Evolutionary conservation across 2,113 vertebrate species (phyloP).

Genomic region (Sorex araneus): DNA sequence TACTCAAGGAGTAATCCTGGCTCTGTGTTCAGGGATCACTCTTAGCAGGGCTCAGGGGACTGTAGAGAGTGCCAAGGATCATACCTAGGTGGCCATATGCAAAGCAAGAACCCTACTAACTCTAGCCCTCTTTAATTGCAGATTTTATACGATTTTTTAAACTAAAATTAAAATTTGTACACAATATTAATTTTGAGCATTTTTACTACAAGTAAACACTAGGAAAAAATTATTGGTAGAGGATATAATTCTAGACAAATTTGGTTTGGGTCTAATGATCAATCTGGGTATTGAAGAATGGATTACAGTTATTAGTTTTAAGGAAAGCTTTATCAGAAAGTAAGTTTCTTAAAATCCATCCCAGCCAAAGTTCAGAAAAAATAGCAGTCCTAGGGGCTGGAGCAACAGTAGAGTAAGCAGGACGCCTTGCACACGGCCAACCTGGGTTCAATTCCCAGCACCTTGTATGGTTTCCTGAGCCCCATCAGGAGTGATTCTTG

Average conservation of each 20-base stretch:
- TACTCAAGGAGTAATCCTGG: too few relatives aligned
- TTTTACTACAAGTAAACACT: constrained; percentile 48
- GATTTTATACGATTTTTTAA: constrained; percentile 66
- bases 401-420: too few relatives aligned
- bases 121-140: neutral
- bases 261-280: constrained; percentile 29
- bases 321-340: constrained; percentile 57
- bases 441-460: too few relatives aligned
- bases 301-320: constrained; percentile 45
- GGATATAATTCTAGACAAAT: constrained; percentile 56
- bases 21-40: too few relatives aligned
- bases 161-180: constrained; percentile 48
- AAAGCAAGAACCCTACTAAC: too few relatives aligned
- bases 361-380: neutral
- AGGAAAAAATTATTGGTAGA: neutral
- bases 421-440: too few relatives aligned
- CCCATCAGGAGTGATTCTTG: too few relatives aligned
- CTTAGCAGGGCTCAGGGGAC: too few relatives aligned
- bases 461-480: too few relatives aligned
- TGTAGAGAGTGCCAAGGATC: too few relatives aligned
- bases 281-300: constrained; percentile 21
- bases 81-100: too few relatives aligned
- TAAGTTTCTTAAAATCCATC: constrained; percentile 56
- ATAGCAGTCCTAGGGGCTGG: too few relatives aligned
- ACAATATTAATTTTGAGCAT: constrained; percentile 57